Conservation (phyloP, 2,888 invertebrate genomes). For the Nephrotoma flavescens region DNA sequence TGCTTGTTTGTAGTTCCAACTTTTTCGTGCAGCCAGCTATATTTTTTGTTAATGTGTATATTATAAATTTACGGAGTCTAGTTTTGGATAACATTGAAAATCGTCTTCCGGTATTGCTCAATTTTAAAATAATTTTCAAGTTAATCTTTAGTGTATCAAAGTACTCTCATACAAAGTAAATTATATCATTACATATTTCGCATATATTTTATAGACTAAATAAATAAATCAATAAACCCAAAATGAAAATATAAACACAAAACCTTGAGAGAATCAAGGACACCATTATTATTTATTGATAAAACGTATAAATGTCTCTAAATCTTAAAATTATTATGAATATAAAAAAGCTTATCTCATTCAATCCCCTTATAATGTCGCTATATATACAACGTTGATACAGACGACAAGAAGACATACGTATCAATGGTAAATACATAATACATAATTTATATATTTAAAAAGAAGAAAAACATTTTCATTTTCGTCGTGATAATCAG, state of each 20-base stretch:
- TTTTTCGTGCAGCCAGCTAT: no score
- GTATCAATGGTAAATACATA: background rate
- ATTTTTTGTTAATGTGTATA: no score
- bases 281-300: background rate
- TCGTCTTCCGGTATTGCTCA: fast-evolving
- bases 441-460: background rate
- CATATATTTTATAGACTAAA: background rate
- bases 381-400: background rate
- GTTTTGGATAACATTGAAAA: no score
- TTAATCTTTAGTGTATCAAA: no score
- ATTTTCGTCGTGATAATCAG: background rate
- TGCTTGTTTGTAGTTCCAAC: no score
- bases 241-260: background rate
- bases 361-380: background rate
- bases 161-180: no score
- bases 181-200: no score
- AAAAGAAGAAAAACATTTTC: background rate
- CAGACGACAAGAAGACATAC: background rate
- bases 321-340: background rate
- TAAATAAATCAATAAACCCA: background rate
- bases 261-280: background rate
- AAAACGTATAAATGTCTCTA: background rate
- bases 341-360: background rate
- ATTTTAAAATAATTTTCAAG: no score
- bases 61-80: no score